Base-by-base conservation (phyloP, 2,888 invertebrate species). In the Phengaris arion region DNA sequence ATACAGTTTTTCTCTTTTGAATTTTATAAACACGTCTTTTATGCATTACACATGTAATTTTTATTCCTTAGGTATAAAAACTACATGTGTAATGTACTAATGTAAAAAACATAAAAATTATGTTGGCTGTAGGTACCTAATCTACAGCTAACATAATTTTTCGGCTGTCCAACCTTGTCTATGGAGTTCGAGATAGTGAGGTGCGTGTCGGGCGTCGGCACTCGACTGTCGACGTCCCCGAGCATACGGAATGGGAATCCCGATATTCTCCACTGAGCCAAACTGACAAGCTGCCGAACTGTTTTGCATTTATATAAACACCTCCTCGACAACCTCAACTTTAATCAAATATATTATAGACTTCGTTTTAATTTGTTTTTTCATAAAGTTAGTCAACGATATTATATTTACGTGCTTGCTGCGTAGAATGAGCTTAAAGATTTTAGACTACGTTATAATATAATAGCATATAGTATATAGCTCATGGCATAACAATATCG, bases 251-350 rank as follows among this genome's bases (percentile, higher is more conserved):
- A 87, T 87, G 85, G 89, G 89, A 87, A 87, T 90, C 87, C 89
- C 91, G 92, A 92, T 93, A 87, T 88, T 90, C 89, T 88, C 86
- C 88, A 85, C 89, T 91, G 92, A 93, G 90, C 89, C 91, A 90
- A 91, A 88, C 89, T 92, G 93, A 93, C 93, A 93, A 92, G 91
- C 90, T 89, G 88, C 89, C 89, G 92, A 92, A 89, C 93, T 93
- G 90, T 88, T 93, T 93, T 93, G 93, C 93, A 93, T 93, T 92
- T 93, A 93, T 92, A 93, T 93, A 93, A 93, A 93, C 92, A 93
- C 88, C 89, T 89, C 87, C 87, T 86, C 52, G 35, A 72, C 35
- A 64, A 64, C 64, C 52, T 52, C 72, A 54, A 35, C 54, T 90
- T 86, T 88, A 88, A 89, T 52, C 52, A 72, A 72, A 72, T 54